Conservation (phyloP, 2,888 invertebrate genomes). For the Tenthredo scrophulariae region DNA sequence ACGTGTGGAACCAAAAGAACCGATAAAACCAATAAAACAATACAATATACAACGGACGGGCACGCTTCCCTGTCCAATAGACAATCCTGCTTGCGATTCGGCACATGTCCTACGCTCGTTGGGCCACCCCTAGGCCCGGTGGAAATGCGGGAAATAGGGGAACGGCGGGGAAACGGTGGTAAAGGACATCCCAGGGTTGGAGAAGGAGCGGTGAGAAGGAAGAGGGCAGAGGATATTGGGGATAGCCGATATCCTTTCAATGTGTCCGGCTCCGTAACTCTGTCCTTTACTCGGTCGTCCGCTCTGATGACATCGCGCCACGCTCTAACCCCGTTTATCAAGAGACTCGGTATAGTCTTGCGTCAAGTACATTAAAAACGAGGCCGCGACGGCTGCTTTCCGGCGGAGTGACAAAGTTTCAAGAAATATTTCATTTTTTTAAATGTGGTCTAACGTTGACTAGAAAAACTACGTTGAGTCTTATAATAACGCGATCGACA, state of each 20-base stretch:
- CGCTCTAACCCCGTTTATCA: slow-evolving; percentile 19
- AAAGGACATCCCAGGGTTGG: slow-evolving; percentile 43
- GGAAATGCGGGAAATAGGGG: slow-evolving; percentile 46
- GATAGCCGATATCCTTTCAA: slow-evolving; percentile 55
- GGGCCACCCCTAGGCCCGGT: slow-evolving; percentile 25
- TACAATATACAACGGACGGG: background rate
- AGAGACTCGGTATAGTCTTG: too few relatives aligned
- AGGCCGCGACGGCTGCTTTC: too few relatives aligned
- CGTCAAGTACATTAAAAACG: too few relatives aligned
- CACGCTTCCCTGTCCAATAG: slow-evolving; percentile 9
- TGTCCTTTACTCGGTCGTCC: slow-evolving; percentile 32
- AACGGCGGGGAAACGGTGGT: slow-evolving; percentile 25
- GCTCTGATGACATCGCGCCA: slow-evolving; percentile 39
- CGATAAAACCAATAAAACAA: slow-evolving; percentile 6
- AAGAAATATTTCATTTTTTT: too few relatives aligned
- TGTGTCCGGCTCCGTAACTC: slow-evolving; percentile 48
- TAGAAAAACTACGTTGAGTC: too few relatives aligned
- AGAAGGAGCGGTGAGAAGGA: background rate
- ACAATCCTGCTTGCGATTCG: slow-evolving; percentile 42
- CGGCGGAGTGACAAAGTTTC: too few relatives aligned
- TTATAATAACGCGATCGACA: too few relatives aligned
- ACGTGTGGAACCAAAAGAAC: slow-evolving; percentile 12
- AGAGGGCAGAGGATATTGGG: slow-evolving; percentile 34
- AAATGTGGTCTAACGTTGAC: too few relatives aligned
- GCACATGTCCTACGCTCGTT: slow-evolving; percentile 45